Evolutionary conservation across 1,140 invertebrate genomes (phyloP).

Genomic region (Trachymyrmex septentrionalis): DNA sequence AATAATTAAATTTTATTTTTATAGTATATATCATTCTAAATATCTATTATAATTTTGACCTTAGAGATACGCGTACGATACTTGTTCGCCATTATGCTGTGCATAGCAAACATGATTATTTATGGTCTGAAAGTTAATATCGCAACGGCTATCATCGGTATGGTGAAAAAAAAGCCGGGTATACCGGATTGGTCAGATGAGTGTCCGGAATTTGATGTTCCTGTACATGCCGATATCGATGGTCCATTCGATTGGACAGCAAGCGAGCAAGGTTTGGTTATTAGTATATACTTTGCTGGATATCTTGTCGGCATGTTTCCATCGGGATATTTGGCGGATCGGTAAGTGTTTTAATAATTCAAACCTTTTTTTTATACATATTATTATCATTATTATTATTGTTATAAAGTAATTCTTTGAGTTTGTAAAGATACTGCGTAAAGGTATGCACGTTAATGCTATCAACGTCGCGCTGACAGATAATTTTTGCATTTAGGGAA

Average conservation of each 20-base stretch:
- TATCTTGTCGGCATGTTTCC: slow-evolving; percentile 91
- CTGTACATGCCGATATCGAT: slow-evolving; percentile 82
- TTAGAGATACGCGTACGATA: slow-evolving; percentile 78
- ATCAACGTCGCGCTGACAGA: too few species aligned
- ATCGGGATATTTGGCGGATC: slow-evolving; percentile 87
- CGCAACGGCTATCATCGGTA: slow-evolving; percentile 94
- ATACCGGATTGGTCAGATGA: slow-evolving; percentile 14
- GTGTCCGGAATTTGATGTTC: slow-evolving; percentile 76
- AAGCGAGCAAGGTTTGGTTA: slow-evolving; percentile 90
- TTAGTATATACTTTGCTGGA: slow-evolving; percentile 95
- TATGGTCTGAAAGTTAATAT: slow-evolving; percentile 96
- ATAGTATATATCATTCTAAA: neutral
- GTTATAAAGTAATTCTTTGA: neutral
- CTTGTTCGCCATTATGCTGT: slow-evolving; percentile 84
- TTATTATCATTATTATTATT: too few species aligned
- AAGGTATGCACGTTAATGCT: neutral
- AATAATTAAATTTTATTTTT: neutral
- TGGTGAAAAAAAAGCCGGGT: slow-evolving; percentile 90
- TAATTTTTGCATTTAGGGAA: too few species aligned
- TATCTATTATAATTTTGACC: slow-evolving; percentile 14
- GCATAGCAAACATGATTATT: slow-evolving; percentile 89
- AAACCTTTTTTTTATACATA: too few species aligned
- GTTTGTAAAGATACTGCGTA: neutral
- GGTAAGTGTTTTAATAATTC: slow-evolving; percentile 73
- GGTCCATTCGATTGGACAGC: slow-evolving; percentile 91